These are phyloP conservation scores for Pseudomugil tenellus DNA, from an alignment of 2,797 vertebrate genomes.

Conservation along the genomic window DNA sequence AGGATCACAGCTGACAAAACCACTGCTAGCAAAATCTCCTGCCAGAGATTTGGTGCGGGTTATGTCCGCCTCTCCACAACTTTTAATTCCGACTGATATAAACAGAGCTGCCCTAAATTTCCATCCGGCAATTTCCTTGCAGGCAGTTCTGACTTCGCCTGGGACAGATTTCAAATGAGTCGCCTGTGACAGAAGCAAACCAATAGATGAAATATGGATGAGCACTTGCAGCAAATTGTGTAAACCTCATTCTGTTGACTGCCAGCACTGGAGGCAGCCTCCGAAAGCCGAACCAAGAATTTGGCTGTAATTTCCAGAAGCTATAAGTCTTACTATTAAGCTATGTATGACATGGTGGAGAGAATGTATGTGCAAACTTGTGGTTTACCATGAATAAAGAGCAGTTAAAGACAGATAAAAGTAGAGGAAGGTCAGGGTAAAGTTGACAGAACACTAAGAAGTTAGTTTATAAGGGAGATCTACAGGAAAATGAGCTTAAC, in stretches of 20 bases:
- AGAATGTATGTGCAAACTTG: constrained; percentile 25
- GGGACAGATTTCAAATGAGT: constrained; percentile 27
- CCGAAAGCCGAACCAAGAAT: not conserved
- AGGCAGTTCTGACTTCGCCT: constrained; percentile 17
- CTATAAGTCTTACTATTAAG: constrained; percentile 1
- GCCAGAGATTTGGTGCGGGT: constrained; percentile 1
- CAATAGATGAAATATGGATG: constrained; percentile 30
- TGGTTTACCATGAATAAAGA: constrained; percentile 25
- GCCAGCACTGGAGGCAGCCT: not conserved
- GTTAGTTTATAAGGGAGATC: not conserved
- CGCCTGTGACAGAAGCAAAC: constrained; percentile 3
- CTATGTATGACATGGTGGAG: constrained; percentile 59
- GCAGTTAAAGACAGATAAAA: constrained; percentile 18
- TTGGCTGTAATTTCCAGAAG: not conserved
- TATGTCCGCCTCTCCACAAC: constrained; percentile 1
- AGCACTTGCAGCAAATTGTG: constrained; percentile 1
- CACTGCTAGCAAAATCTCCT: constrained; percentile 14
- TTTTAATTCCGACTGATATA: constrained; percentile 23
- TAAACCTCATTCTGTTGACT: not conserved
- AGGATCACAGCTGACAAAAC: constrained; percentile 43
- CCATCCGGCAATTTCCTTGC: constrained; percentile 19
- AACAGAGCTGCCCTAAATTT: constrained; percentile 28
- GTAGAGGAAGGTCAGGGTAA: constrained; percentile 9
- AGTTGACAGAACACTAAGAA: constrained; percentile 12
- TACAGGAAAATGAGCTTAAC: not conserved